Evolutionary conservation across 2,797 vertebrate genomes (phyloP), one percentile per base, ranked within the genome.

Genomic region (Lithobates pipiens): DNA sequence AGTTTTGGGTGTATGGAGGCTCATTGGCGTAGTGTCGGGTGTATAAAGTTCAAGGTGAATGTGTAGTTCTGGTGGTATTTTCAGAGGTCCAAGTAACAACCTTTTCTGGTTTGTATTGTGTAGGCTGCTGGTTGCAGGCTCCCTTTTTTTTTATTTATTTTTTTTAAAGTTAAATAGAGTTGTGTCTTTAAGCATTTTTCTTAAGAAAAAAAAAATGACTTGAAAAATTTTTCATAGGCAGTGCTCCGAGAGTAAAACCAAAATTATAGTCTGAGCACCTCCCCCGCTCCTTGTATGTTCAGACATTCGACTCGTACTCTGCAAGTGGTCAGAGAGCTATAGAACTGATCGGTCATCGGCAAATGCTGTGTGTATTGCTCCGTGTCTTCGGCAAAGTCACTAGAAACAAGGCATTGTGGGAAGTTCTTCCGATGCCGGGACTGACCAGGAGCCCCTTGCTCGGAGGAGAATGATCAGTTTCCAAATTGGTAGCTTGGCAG

Each of bases 361-460:
- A 8, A 69, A 15, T 68, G 15, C 25, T 68, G 16, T 5, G n/a
- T 10, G 42, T 29, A 10, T 32, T 54, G 25, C 36, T 42, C 5
- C 7, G 2, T 23, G 32, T 57, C 54, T 57, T 57, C 18, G 3
- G 15, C 25, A 39, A 39, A 65, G 34, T 6, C 7, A 27, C 44
- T n/a, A 25, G 16, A 15, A 71, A n/a, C 29, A 11, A 54, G 29
- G 29, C 4, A 80, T 80, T 72, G 11, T 80, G 46, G 23, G 68
- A 72, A 36, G 36, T 71, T 61, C 2, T 69, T 32, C 46, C 27
- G 16, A 3, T 9, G 18, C 27, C 5, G 7, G 36, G 57, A 8
- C 13, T 77, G 74, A 84, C 46, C 65, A 77, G 54, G 10, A 63
- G 46, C 46, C 32, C 32, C n/a, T 77, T 21, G 25, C 70, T 77